Evolutionary conservation across 2,797 vertebrate species (phyloP).

Genomic region (Enteromius mattozi): DNA sequence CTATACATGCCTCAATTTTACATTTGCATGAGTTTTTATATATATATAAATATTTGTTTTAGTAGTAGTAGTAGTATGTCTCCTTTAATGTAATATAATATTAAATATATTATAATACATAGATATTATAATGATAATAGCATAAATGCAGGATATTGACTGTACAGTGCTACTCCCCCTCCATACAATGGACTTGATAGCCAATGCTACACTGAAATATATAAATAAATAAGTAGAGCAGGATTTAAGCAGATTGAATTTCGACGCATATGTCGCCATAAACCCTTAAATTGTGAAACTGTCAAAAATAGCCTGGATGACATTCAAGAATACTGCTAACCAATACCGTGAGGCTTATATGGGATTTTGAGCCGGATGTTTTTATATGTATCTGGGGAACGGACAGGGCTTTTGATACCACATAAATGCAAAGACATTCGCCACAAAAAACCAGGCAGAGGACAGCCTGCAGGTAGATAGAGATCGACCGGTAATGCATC

Average conservation of each 20-base stretch:
- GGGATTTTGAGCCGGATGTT: constrained; percentile 32
- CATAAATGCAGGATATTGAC: not conserved
- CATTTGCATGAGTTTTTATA: too few species aligned
- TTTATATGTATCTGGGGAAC: not conserved
- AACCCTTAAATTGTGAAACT: constrained; percentile 35
- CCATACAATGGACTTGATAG: not conserved
- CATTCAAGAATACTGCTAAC: constrained; percentile 31
- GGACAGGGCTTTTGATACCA: constrained; percentile 32
- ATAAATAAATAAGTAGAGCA: not conserved
- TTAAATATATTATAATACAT: not conserved
- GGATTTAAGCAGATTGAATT: constrained; percentile 38
- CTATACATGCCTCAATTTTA: too few species aligned
- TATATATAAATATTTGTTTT: not conserved
- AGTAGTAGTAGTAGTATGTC: not conserved
- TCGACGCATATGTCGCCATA: constrained; percentile 14
- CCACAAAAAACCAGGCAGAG: not conserved
- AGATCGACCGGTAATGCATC: constrained; percentile 26
- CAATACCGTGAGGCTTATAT: constrained; percentile 29
- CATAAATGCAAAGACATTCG: constrained; percentile 17
- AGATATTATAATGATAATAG: not conserved
- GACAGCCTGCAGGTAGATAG: constrained; percentile 37
- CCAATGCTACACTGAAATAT: not conserved
- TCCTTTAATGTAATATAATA: not conserved
- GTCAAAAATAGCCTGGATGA: constrained; percentile 31
- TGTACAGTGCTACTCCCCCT: not conserved